Evolutionary conservation across 1,140 invertebrate species (phyloP), one percentile per base, ranked within the genome.

Genomic region (Pseudomyrmex gracilis): DNA sequence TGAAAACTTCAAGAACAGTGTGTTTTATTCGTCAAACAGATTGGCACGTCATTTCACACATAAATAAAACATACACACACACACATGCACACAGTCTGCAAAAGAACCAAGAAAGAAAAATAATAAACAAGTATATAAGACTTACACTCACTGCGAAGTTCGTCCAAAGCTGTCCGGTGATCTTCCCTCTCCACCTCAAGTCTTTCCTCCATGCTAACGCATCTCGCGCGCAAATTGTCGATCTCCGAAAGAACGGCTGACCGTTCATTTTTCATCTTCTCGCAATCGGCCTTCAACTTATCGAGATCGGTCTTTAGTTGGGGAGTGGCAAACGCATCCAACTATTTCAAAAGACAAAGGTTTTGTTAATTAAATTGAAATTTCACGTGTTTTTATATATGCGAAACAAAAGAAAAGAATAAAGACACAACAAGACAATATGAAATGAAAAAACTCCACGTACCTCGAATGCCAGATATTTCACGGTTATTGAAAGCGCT

Each of bases 391-490:
- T n/a, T n/a, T n/a, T n/a, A n/a, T n/a, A n/a, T n/a, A n/a, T n/a
- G n/a, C n/a, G 22, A 22, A 12, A 13, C 20, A 60, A 17, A 13
- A 2, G n/a, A 15, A 51, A 45, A 53, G 17, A 43, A 45, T 8
- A 17, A 17, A n/a, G 9, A 2, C 3, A 17, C 57, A 17, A 20
- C n/a, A 12, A n/a, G n/a, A n/a, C 1, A 22, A 8, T 13, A 15
- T 0, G 43, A 20, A 55, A 15, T 3, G 55, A 22, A n/a, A n/a
- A n/a, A n/a, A n/a, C n/a, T n/a, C 12, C 67, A 78, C 82, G 34
- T 93, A 97, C 96, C 92, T 96, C 95, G 91, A 95, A 95, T 82
- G 96, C 96, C 67, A 97, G 94, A 92, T 97, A 96, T 90, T 97
- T 96, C 60, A 97, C 95, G 47, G 97, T 95, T 22, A 97, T 95